phyloP scores from a whole-genome alignment of 2,113 vertebrate species.

The Anolis sagrei region DNA sequence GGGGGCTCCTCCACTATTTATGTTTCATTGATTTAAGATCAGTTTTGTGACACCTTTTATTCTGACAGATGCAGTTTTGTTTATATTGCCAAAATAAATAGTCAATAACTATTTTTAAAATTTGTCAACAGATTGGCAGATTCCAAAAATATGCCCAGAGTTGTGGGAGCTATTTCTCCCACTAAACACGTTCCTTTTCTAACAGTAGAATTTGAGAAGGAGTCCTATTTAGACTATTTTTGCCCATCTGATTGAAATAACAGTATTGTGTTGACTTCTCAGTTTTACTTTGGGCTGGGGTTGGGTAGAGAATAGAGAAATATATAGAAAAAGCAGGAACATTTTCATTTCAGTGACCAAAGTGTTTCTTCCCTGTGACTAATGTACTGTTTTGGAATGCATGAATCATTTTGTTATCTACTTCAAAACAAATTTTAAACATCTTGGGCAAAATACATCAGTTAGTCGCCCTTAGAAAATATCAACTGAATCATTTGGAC shows the following conservation, averaged over 20 bases:
- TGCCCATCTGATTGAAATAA: neutral
- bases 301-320: neutral
- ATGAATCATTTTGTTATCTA: too few species aligned
- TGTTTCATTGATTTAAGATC: conserved; percentile 10
- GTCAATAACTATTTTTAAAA: conserved; percentile 10
- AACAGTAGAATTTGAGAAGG: conserved; percentile 38
- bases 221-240: neutral
- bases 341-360: conserved; percentile 30
- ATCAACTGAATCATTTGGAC: too few species aligned
- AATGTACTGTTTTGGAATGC: conserved; percentile 20
- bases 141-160: conserved; percentile 23
- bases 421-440: too few species aligned
- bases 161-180: neutral
- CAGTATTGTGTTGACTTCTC: conserved; percentile 40
- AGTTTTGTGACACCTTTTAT: conserved; percentile 19
- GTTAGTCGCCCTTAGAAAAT: too few species aligned
- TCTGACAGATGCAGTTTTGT: neutral
- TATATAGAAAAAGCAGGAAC: conserved; percentile 32
- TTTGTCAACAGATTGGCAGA: neutral
- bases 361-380: conserved; percentile 18
- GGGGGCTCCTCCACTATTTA: too few species aligned
- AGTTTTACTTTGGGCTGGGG: conserved; percentile 19
- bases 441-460: too few species aligned
- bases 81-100: conserved; percentile 16
- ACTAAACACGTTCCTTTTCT: neutral